Conservation (phyloP, 2,888 invertebrate species). For the Orthonychiurus folsomi region DNA sequence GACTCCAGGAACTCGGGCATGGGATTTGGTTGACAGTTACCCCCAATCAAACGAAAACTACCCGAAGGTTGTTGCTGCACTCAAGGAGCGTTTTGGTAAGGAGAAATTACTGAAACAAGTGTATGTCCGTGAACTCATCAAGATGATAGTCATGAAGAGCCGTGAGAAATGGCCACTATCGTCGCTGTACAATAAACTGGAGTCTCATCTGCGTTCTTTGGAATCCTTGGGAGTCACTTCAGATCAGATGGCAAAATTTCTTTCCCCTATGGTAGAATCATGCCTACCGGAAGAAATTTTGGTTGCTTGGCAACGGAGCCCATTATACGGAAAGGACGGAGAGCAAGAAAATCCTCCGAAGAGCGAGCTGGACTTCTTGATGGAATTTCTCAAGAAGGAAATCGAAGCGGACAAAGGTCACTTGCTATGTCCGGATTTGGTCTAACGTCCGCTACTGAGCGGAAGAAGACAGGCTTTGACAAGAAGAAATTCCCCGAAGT, state of each 20-base stretch:
- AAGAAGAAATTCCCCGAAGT: neutral
- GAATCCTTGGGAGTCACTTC: conserved; percentile 18
- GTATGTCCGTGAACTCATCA: conserved; percentile 10
- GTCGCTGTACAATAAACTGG: conserved; percentile 19
- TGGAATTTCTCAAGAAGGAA: conserved; percentile 14
- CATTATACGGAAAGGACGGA: conserved; percentile 5
- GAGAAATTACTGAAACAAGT: conserved; percentile 4
- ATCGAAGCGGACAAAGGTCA: neutral
- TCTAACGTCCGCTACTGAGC: neutral
- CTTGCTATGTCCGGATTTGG: conserved; percentile 9
- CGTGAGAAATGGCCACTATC: conserved; percentile 9
- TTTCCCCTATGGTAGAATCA: conserved; percentile 40
- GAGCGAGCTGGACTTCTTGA: conserved; percentile 9
- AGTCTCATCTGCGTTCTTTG: conserved; percentile 19
- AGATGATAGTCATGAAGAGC: conserved; percentile 8
- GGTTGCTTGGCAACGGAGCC: conserved; percentile 35
- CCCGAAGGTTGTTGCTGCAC: conserved; percentile 11
- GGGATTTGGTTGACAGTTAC: conserved; percentile 9
- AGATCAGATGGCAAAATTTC: conserved; percentile 16
- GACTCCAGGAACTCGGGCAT: conserved; percentile 7
- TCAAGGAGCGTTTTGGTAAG: conserved; percentile 12
- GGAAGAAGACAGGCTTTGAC: neutral
- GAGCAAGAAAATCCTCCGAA: conserved; percentile 5
- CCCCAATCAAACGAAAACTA: conserved; percentile 16
- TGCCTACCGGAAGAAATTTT: conserved; percentile 40